Conservation (phyloP, 2,888 invertebrate genomes). For the Pemphredon lugubris region DNA sequence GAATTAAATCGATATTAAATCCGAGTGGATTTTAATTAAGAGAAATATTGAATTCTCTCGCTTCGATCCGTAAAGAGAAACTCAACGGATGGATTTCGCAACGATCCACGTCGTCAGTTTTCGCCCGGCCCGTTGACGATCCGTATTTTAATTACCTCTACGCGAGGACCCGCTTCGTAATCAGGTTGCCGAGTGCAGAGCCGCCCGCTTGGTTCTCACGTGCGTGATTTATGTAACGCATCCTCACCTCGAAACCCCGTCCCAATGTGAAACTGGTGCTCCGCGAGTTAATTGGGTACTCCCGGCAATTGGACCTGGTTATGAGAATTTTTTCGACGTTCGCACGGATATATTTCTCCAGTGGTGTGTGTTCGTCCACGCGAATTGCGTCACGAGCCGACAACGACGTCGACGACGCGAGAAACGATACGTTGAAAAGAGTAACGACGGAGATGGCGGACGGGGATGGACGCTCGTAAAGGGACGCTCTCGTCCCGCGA, state of each 20-base stretch:
- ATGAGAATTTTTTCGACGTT: conserved; percentile 34
- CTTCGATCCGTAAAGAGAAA: no score
- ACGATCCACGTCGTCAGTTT: conserved; percentile 1
- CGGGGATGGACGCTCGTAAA: background rate
- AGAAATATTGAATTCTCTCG: conserved; percentile 4
- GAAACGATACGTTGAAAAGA: no score
- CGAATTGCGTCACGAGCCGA: background rate
- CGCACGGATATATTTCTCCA: conserved; percentile 4
- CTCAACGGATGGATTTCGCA: conserved; percentile 22
- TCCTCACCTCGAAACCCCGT: conserved; percentile 7
- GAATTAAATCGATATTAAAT: no score
- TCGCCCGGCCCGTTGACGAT: conserved; percentile 24
- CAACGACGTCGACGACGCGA: background rate
- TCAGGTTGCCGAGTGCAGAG: conserved; percentile 17
- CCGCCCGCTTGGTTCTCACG: conserved; percentile 20
- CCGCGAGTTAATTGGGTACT: conserved; percentile 35
- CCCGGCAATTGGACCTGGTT: conserved; percentile 21
- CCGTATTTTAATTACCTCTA: conserved; percentile 45
- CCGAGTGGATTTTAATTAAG: conserved; percentile 28
- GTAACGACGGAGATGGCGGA: background rate
- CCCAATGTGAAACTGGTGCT: conserved; percentile 10
- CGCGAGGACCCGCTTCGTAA: conserved; percentile 30
- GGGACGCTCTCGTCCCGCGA: background rate
- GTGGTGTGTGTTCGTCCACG: background rate
- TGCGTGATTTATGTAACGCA: conserved; percentile 39